Percentiles rank a stretch among this genome's conserved stretches.
Conservation (phyloP, 1,140 invertebrate species). For the Drosophila sulfurigaster region DNA sequence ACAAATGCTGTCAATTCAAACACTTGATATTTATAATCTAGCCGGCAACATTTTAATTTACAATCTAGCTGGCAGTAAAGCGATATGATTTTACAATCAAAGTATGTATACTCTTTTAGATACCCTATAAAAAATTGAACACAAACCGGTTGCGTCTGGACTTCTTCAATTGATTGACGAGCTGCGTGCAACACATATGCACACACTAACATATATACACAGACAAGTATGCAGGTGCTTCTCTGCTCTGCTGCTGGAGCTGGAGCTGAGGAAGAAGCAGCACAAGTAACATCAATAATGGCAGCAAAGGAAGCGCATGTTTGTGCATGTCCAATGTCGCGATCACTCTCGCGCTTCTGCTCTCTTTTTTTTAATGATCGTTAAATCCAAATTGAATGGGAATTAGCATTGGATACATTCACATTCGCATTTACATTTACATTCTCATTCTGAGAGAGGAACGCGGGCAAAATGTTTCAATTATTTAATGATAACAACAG, state of each 20-base stretch:
- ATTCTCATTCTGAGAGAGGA: background rate
- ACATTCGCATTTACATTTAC: constrained; percentile 43
- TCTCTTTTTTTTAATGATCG: constrained; percentile 64
- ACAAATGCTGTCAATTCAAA: background rate
- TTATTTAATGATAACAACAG: constrained; percentile 53
- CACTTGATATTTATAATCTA: background rate
- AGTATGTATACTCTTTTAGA: background rate
- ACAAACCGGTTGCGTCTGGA: constrained; percentile 67
- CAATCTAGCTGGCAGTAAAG: background rate
- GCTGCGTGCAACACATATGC: constrained; percentile 71
- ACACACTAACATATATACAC: constrained; percentile 8
- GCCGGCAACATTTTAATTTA: background rate
- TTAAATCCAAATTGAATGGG: constrained; percentile 69
- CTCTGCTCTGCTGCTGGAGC: background rate
- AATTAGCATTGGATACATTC: constrained; percentile 75
- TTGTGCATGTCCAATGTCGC: constrained; percentile 59
- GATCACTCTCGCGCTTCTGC: constrained; percentile 39
- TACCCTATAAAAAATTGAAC: constrained; percentile 51
- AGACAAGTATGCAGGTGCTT: constrained; percentile 49
- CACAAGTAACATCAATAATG: constrained; percentile 69
- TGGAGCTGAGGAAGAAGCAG: background rate
- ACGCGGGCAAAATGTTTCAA: constrained; percentile 67
- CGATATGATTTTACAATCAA: background rate
- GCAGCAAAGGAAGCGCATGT: constrained; percentile 78
- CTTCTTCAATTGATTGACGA: constrained; percentile 78